Base-by-base conservation (phyloP, 92 coral and sea anemone species). In the Umimayanthus kanabou region DNA sequence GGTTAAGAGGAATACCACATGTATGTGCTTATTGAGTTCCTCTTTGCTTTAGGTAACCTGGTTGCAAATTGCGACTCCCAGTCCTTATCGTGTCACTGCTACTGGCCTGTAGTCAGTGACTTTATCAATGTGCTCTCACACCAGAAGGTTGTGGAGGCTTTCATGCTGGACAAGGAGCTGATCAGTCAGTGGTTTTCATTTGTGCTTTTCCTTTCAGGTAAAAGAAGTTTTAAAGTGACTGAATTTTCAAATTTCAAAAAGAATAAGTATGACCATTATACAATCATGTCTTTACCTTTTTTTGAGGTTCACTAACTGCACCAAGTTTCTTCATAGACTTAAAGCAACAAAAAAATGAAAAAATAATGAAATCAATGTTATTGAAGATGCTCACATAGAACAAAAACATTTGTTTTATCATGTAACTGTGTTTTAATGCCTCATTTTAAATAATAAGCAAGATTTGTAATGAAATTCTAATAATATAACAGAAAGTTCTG, bases 51-150 rank as follows among this genome's bases (percentile, higher is more conserved):
- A 83, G 87, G 87, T 83, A 98, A 96, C 83, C 80, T 90, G 30
- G 98, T 95, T 10, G 94, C 94, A 30, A 90, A 91, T 90, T 97
- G 99, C 71, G 95, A 94, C 14, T 89, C 92, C 57, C 87, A 83
- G 43, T 95, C 96, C 9, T 80, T 97, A 10, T 88, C 58, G 18
- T 92, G 91, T 76, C 99, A 97, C 80, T 97, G 99, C 71, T 95
- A 97, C 88, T 97, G 99, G 98, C 97, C 99, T 55, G 94, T 94
- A 49, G 98, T 97, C 10, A 97, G 98, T 42, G 99, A 97, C 87
- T 94, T 97, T 42, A 97, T 97, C 90, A 97, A 97, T 80, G 92
- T 97, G 39, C 90, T 97, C 45, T 95, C 99, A 61, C 99, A 97
- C 88, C 89, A 94, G 88, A 92, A 88, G 37, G 92, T 97, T 72